These are phyloP conservation scores for Gnathonemus echidnorhynchus DNA, from an alignment of 2,113 vertebrate genomes.

Conservation along the genomic window DNA sequence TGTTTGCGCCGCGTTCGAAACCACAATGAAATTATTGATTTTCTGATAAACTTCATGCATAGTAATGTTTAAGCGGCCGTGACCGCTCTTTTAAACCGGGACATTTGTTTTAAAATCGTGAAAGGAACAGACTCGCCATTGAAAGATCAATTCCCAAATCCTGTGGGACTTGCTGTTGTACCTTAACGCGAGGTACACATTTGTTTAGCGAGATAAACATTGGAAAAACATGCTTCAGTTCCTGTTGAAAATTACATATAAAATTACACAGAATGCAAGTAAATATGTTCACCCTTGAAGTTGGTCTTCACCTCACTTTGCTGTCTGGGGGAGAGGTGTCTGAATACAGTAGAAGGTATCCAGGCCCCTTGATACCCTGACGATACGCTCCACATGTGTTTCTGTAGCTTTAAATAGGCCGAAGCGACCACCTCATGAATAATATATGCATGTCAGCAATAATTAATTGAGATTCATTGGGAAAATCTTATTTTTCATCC, in stretches of 20 bases:
- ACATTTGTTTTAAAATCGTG: not conserved
- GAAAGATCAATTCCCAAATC: not conserved
- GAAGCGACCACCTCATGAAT: not conserved
- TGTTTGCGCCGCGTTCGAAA: slow-evolving; percentile 21
- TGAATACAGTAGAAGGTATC: not conserved
- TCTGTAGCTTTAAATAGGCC: not conserved
- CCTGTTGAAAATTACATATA: not conserved
- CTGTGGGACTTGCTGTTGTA: not conserved
- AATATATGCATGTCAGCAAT: not conserved
- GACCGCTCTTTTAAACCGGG: slow-evolving; percentile 5
- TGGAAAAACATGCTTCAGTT: not conserved
- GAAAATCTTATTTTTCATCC: not conserved
- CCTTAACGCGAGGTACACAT: not conserved
- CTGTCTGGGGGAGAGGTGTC: not conserved
- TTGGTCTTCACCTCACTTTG: not conserved
- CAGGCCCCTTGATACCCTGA: not conserved
- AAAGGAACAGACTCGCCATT: not conserved
- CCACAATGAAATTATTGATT: slow-evolving; percentile 42
- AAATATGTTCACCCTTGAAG: not conserved
- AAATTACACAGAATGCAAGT: not conserved
- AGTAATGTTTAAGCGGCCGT: slow-evolving; percentile 21
- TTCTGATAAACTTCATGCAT: slow-evolving; percentile 43
- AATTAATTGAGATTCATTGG: not conserved
- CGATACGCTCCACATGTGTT: not conserved
- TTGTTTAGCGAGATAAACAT: not conserved